Percentiles rank a stretch among this genome's conserved stretches.
Evolutionary conservation across 2,113 vertebrate species (phyloP).

Genomic region (Daphoenositta chrysoptera): DNA sequence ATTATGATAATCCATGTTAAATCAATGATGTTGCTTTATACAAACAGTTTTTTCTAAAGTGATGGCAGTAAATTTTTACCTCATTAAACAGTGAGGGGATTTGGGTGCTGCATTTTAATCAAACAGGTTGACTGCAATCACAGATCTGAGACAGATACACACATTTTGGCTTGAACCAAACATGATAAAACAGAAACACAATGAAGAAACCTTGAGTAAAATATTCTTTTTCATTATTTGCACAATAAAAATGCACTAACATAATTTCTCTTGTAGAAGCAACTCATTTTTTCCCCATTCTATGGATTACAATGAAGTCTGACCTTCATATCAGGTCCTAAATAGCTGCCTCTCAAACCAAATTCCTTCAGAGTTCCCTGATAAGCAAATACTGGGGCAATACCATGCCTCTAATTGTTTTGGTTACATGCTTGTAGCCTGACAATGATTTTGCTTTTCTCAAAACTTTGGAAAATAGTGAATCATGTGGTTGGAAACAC

Average conservation of each 20-base stretch:
- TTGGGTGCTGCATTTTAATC: background rate
- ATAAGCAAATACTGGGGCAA: background rate
- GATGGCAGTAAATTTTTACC: background rate
- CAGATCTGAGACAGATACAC: background rate
- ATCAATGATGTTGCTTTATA: background rate
- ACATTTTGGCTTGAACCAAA: background rate
- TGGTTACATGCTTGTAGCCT: background rate
- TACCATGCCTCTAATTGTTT: background rate
- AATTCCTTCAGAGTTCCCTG: background rate
- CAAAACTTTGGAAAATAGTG: background rate
- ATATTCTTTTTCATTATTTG: background rate
- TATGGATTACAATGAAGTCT: background rate
- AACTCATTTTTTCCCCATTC: background rate
- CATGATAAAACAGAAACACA: background rate
- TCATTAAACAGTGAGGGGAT: background rate
- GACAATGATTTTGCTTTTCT: background rate
- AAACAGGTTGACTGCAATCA: background rate
- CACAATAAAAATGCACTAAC: background rate
- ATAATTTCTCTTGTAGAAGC: background rate
- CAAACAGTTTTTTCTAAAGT: background rate
- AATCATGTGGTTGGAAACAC: background rate
- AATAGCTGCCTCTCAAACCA: background rate
- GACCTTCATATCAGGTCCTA: background rate
- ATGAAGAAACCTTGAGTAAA: background rate
- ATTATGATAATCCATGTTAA: background rate